These are phyloP conservation scores for Platycheirus rosarum DNA, from an alignment of 2,888 invertebrate genomes.

Conservation along the genomic window DNA sequence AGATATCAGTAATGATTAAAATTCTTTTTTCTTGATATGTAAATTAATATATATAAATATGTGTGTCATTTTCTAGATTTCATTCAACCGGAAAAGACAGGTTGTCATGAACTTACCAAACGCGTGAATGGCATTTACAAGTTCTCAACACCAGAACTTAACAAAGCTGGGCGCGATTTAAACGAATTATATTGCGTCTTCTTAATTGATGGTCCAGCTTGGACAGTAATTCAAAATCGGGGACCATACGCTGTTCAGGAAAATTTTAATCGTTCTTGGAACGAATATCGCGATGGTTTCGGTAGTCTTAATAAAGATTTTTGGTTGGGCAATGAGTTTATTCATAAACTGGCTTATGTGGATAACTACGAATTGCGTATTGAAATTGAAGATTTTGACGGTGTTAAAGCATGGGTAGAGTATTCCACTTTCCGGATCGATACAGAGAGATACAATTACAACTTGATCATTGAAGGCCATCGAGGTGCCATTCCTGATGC, in stretches of 20 bases:
- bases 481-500: conserved; percentile 84
- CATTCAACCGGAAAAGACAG: conserved; percentile 78
- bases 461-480: conserved; percentile 83
- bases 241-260: conserved; percentile 80
- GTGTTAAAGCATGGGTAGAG: conserved; percentile 83
- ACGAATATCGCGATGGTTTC: conserved; percentile 85
- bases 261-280: conserved; percentile 85
- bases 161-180: conserved; percentile 80
- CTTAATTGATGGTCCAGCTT: conserved; percentile 83
- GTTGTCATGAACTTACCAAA: conserved; percentile 82
- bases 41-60: not conserved
- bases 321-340: conserved; percentile 85
- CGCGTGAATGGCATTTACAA: conserved; percentile 82
- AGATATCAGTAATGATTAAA: conserved; percentile 54
- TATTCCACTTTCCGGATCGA: conserved; percentile 82
- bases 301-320: conserved; percentile 84
- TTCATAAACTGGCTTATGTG: conserved; percentile 82
- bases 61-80: conserved; percentile 75
- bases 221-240: conserved; percentile 84
- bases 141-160: conserved; percentile 78
- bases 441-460: conserved; percentile 82
- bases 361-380: conserved; percentile 83
- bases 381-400: conserved; percentile 84
- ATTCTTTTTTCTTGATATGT: too few relatives aligned
- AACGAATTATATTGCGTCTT: conserved; percentile 83